Base-by-base conservation (phyloP, 2,113 vertebrate species). In the Hoplias malabaricus region DNA sequence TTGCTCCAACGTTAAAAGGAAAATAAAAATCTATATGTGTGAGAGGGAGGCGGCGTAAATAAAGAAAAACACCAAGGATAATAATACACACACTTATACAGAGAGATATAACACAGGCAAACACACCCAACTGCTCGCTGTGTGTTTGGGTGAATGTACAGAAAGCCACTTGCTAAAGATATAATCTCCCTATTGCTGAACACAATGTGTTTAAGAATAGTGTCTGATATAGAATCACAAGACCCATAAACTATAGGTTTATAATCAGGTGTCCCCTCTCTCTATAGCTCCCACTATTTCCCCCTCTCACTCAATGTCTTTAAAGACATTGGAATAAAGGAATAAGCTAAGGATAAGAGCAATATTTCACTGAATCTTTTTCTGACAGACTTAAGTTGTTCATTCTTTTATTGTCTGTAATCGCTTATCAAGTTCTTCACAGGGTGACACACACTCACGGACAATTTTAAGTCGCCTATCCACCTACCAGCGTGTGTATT, bases 21-120 rank as follows among this genome's bases (percentile, higher is more conserved):
- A 81, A 87, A 73, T 19, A 25, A 50, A 82, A 31, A 76, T 82
- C 74, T 68, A 69, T 73, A 75, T 73, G 61, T 66, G 40, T 3
- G 59, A 23, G 38, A 25, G 25, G 57, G 4, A 63, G 19, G 33
- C 40, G 40, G 2, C 38, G 43, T 12, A 21, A 25, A 56, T 42
- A 31, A 10, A 16, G 48, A 31, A 23, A 50, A 42, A 21, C 54
- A 33, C n/a, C 34, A 70, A 19, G 65, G 19, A 48, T 21, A 31
- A 23, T 66, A 31, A 75, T 16, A 57, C 27, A 43, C 42, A 53
- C 21, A 61, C 29, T 75, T 19, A 77, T 59, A 50, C 21, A 79
- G 29, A 72, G 21, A 79, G 25, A 66, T n/a, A 19, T 3, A 53
- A 48, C 7, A 29, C 9, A n/a, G n/a, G n/a, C n/a, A n/a, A n/a